Conservation (phyloP, 2,797 vertebrate species). For the Valencia hispanica region DNA sequence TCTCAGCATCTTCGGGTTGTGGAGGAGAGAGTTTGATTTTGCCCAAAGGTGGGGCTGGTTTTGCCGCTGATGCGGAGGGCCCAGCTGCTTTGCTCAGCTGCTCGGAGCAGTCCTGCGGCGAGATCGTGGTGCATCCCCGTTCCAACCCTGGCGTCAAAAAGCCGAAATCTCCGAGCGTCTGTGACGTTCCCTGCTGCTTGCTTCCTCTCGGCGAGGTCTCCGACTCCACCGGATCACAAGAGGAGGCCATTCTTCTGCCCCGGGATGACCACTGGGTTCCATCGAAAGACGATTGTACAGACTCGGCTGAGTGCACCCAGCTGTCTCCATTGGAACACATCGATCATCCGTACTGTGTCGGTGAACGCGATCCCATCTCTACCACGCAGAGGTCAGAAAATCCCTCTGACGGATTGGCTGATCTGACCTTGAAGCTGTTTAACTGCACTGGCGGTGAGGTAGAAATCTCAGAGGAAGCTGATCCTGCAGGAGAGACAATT, state of each 20-base stretch:
- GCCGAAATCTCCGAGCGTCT: neutral
- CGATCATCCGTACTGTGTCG: conserved; percentile 67
- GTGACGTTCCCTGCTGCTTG: conserved; percentile 11
- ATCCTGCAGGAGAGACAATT: conserved; percentile 40
- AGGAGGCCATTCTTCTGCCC: conserved; percentile 55
- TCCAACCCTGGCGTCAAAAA: conserved; percentile 27
- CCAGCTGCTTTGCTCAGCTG: conserved; percentile 40
- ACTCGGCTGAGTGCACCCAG: conserved; percentile 21
- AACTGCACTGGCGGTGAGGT: conserved; percentile 67
- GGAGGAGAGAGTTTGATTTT: conserved; percentile 62
- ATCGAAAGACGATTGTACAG: conserved; percentile 29
- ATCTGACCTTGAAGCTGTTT: conserved; percentile 66
- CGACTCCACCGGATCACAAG: conserved; percentile 44
- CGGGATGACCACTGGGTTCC: conserved; percentile 8
- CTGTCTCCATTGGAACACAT: conserved; percentile 31
- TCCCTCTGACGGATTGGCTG: neutral
- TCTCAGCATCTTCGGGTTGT: conserved; percentile 42
- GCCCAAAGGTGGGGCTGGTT: conserved; percentile 26
- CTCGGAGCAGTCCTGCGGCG: conserved; percentile 27
- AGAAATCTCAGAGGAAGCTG: conserved; percentile 50
- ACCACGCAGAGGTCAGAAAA: conserved; percentile 18
- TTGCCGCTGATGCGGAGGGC: conserved; percentile 36
- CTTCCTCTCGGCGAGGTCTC: conserved; percentile 38
- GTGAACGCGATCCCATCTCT: conserved; percentile 14
- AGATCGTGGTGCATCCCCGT: conserved; percentile 68